Evolutionary conservation across 2,888 invertebrate species (phyloP), one percentile per base, ranked within the genome.

Genomic region (Uloborus plumipes): DNA sequence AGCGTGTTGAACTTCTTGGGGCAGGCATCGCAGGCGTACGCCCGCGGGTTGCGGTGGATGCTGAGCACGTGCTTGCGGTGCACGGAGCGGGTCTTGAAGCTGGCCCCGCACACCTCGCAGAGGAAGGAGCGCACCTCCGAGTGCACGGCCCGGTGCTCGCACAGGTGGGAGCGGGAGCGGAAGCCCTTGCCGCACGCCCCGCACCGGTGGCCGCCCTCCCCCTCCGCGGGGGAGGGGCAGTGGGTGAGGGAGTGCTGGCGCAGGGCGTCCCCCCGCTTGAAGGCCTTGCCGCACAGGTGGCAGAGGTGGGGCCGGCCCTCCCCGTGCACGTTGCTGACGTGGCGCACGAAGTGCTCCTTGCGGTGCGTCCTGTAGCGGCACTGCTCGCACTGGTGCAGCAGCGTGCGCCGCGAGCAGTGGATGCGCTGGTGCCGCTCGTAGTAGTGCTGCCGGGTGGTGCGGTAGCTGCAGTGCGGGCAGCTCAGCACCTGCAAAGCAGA

Each of bases 51-150:
- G 49, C 87, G 86, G 85, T 90, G 90, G 65, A 90, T 89, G 20
- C 88, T 88, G 65, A 88, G 87, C 11, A 89, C 87, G 83, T 90
- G 90, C 78, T 89, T 89, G 47, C 89, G 86, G 85, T 90, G 90
- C 1, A 89, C 89, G 0, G 89, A 88, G 20, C 88, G 87, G 0
- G 90, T 89, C 85, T 87, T 91, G 89, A 89, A 89, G 88, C 90
- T 81, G 87, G 91, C 90, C n/a, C 91, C 91, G 86, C 91, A 91
- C 14, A 89, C 88, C 80, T 91, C 90, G 85, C 91, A 91, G 51
- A 91, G 89, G 85, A 89, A 90, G 0, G 90, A 88, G 13, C 91
- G 88, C 2, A 89, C 87, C 49, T 89, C 90, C 0, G 90, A 88
- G 85, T 90, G 90, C 20, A 88, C 88, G 0, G 88, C 87, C 86